These are phyloP conservation scores for Lepidurus couesii DNA, from an alignment of 1,140 invertebrate species.

Conservation along the genomic window DNA sequence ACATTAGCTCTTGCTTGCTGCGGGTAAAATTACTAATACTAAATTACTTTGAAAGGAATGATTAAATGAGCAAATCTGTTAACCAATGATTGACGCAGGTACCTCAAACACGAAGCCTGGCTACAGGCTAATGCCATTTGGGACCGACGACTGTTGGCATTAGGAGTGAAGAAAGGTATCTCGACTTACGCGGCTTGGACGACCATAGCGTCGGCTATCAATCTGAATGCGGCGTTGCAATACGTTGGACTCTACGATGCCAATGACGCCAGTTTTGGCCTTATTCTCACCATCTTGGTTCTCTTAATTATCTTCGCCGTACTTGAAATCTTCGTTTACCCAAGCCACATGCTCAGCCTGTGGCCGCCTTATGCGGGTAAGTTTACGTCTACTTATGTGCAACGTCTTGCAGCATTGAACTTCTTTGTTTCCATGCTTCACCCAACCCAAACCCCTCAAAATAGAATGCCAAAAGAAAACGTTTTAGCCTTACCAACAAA, in stretches of 20 bases:
- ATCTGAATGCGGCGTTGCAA: conserved; percentile 32
- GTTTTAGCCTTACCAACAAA: too few relatives aligned
- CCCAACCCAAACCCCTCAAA: not conserved
- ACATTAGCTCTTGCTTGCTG: conserved; percentile 24
- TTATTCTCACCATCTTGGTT: conserved; percentile 5
- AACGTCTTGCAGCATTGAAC: not conserved
- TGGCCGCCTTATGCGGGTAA: conserved; percentile 29
- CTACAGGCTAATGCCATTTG: conserved; percentile 9
- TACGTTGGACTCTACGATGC: conserved; percentile 28
- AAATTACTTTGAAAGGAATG: not conserved
- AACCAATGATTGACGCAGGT: not conserved
- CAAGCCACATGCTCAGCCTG: conserved; percentile 23
- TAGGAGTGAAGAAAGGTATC: conserved; percentile 29
- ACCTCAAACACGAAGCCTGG: not conserved
- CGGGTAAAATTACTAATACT: not conserved
- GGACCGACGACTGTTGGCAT: conserved; percentile 21
- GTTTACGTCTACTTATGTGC: not conserved
- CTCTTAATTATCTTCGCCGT: conserved; percentile 24
- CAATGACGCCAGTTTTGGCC: conserved; percentile 12
- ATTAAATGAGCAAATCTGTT: not conserved
- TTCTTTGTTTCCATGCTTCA: not conserved
- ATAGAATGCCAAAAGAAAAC: too few relatives aligned
- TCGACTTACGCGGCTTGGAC: conserved; percentile 30
- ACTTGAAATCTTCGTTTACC: conserved; percentile 29
- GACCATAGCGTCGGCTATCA: conserved; percentile 29